Percentiles rank a stretch among this genome's conserved stretches.
Conservation (phyloP, 2,113 vertebrate species). For the Pterocles gutturalis region DNA sequence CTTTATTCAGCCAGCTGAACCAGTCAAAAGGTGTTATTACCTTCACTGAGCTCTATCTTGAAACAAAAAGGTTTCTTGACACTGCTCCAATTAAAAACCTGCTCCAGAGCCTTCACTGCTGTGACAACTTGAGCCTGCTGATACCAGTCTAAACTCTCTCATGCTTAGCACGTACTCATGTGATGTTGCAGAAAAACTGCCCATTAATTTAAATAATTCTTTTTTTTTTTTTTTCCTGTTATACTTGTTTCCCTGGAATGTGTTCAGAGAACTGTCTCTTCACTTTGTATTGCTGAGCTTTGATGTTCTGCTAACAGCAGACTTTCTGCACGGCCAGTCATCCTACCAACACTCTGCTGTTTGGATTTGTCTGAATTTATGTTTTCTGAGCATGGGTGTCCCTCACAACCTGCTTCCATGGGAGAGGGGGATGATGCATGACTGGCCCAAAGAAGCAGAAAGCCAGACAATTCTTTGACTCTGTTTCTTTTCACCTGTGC, state of each 20-base stretch:
- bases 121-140: background rate
- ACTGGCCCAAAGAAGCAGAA: background rate
- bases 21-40: background rate
- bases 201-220: background rate
- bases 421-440: too few relatives aligned
- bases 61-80: background rate
- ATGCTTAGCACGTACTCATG: background rate
- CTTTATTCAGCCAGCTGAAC: conserved; percentile 1
- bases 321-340: background rate
- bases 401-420: background rate
- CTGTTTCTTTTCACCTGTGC: background rate
- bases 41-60: background rate
- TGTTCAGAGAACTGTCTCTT: background rate
- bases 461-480: background rate
- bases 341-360: background rate
- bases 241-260: background rate
- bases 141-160: background rate
- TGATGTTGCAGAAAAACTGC: background rate
- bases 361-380: background rate
- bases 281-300: background rate
- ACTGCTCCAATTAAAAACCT: background rate
- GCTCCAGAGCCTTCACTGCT: background rate
- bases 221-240: accelerated
- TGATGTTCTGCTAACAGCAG: background rate
- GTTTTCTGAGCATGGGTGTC: background rate